phyloP scores from a whole-genome alignment of 1,140 invertebrate genomes.

The Galleria mellonella region DNA sequence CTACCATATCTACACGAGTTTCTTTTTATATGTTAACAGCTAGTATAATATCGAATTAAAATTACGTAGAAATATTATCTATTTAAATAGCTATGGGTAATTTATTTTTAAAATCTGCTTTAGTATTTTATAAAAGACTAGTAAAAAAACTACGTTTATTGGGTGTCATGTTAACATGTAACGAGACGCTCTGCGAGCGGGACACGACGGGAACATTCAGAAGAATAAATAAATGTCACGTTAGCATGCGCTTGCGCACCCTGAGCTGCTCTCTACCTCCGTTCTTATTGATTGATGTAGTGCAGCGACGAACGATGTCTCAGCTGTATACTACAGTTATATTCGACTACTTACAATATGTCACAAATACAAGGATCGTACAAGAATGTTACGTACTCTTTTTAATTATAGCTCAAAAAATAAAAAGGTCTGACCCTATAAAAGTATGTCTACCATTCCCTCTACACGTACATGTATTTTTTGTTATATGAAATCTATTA shows the following conservation, averaged over 20 bases:
- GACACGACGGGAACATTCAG: constrained; percentile 53
- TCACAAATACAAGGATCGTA: background rate
- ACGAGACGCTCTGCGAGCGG: constrained; percentile 12
- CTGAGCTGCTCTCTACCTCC: constrained; percentile 16
- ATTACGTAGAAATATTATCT: too few relatives aligned
- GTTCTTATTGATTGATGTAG: constrained; percentile 43
- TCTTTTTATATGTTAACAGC: too few relatives aligned
- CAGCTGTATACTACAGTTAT: constrained; percentile 5
- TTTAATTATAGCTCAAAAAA: background rate
- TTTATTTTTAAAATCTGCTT: too few relatives aligned
- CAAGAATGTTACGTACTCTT: background rate
- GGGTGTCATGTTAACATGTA: constrained; percentile 18
- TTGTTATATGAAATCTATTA: background rate
- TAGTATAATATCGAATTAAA: too few relatives aligned
- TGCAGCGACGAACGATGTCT: constrained; percentile 24
- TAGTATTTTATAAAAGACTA: too few relatives aligned
- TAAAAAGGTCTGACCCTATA: background rate
- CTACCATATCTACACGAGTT: too few relatives aligned
- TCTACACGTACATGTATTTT: too few relatives aligned
- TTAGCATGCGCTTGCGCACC: constrained; percentile 28
- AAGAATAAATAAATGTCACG: constrained; percentile 64
- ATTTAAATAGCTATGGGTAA: too few relatives aligned
- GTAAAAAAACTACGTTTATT: constrained; percentile 8
- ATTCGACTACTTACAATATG: background rate
- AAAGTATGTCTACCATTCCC: background rate